These are phyloP conservation scores for Saturnia japonica DNA, from an alignment of 2,888 invertebrate genomes.

Conservation along the genomic window DNA sequence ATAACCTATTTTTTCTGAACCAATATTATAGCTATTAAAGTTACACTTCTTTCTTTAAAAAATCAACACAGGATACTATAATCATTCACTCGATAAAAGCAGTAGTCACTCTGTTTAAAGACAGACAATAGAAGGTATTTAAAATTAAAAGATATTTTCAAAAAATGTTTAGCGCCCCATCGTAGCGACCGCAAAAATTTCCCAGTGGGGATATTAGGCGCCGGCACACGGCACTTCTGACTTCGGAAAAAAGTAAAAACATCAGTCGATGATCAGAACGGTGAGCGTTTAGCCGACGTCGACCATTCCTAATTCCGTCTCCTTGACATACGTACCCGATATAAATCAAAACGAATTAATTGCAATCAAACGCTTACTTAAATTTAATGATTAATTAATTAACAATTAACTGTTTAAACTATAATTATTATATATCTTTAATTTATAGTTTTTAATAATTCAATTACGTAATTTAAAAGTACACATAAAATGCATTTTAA, in stretches of 20 bases:
- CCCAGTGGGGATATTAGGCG: conserved; percentile 73
- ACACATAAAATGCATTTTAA: background rate
- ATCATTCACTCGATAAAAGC: too few relatives aligned
- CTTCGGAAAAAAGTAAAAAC: conserved; percentile 75
- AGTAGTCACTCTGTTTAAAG: background rate
- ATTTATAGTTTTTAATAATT: background rate
- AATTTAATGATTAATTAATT: background rate
- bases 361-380: background rate
- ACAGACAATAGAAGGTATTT: background rate
- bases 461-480: background rate
- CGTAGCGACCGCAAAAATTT: conserved; percentile 53
- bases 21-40: too few relatives aligned
- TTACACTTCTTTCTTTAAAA: too few relatives aligned
- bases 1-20: too few relatives aligned
- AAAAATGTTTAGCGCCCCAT: conserved; percentile 57
- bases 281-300: conserved; percentile 44
- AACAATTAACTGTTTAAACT: background rate
- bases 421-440: background rate
- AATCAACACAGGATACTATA: too few relatives aligned
- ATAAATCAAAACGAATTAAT: background rate
- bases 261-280: conserved; percentile 68
- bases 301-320: conserved; percentile 71
- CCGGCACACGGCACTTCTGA: conserved; percentile 52
- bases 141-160: background rate
- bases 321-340: background rate